These are phyloP conservation scores for Gymnarchus niloticus DNA, from an alignment of 2,113 vertebrate species.

Conservation along the genomic window DNA sequence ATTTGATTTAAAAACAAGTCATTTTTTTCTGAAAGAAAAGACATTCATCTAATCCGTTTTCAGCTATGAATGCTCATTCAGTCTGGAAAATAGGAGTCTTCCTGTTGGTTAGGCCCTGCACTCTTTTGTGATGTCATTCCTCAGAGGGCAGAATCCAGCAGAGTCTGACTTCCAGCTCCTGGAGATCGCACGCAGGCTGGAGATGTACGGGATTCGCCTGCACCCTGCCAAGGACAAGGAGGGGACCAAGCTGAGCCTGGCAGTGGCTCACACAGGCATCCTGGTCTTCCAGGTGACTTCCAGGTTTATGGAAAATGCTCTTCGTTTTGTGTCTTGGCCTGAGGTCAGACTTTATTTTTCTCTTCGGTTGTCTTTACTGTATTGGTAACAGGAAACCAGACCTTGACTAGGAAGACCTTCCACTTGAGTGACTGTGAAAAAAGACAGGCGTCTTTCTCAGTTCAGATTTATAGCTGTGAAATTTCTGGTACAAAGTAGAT, in stretches of 20 bases:
- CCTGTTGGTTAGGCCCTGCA: background rate
- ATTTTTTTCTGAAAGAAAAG: background rate
- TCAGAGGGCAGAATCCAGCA: constrained; percentile 89
- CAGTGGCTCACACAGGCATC: constrained; percentile 88
- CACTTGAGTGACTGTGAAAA: background rate
- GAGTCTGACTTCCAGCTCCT: constrained; percentile 92
- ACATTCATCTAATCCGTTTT: background rate
- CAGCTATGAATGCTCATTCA: background rate
- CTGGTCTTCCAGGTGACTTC: constrained; percentile 87
- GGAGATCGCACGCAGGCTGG: constrained; percentile 85
- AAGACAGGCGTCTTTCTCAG: background rate
- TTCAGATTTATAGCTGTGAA: background rate
- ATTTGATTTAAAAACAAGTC: background rate
- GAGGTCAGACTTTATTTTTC: background rate
- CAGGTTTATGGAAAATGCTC: background rate
- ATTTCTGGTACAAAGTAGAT: background rate
- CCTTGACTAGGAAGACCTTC: background rate
- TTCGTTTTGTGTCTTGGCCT: background rate
- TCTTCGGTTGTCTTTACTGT: background rate
- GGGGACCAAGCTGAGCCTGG: constrained; percentile 83
- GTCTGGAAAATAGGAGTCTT: background rate
- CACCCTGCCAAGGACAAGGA: constrained; percentile 94
- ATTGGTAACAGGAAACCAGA: background rate
- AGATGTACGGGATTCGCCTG: constrained; percentile 90
- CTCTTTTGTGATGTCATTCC: constrained; percentile 30